Percentiles rank a stretch among this genome's conserved stretches.
Conservation (phyloP, 2,113 vertebrate species). For the Cyphomyrus plagiostoma region DNA sequence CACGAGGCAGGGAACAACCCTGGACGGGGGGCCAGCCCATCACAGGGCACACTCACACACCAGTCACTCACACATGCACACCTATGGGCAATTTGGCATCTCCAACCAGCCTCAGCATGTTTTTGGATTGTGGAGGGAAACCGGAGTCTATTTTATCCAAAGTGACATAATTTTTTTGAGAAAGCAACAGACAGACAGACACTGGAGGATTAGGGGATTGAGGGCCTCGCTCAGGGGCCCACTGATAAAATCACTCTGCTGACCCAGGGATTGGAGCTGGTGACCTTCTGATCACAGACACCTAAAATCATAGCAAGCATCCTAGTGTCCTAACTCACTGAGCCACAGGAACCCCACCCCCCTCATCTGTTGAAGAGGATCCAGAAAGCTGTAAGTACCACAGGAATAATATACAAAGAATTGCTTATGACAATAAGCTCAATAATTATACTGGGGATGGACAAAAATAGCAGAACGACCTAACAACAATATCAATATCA, state of each 20-base stretch:
- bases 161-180: background rate
- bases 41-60: no score
- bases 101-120: no score
- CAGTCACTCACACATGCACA: no score
- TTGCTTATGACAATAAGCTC: background rate
- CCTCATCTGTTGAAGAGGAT: background rate
- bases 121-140: no score
- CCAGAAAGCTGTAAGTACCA: background rate
- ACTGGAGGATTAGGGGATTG: background rate
- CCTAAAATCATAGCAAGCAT: no score
- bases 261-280: background rate
- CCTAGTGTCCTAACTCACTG: background rate
- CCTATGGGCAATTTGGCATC: no score
- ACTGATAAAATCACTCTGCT: background rate
- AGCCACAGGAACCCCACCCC: background rate
- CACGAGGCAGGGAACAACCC: no score
- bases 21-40: no score
- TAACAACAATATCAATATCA: background rate
- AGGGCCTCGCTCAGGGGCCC: background rate
- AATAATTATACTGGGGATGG: background rate
- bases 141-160: no score
- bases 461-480: background rate
- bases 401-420: background rate
- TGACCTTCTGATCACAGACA: background rate
- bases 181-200: background rate